Evolutionary conservation across 2,888 invertebrate genomes (phyloP).

Genomic region (Thereva nobilitata): DNA sequence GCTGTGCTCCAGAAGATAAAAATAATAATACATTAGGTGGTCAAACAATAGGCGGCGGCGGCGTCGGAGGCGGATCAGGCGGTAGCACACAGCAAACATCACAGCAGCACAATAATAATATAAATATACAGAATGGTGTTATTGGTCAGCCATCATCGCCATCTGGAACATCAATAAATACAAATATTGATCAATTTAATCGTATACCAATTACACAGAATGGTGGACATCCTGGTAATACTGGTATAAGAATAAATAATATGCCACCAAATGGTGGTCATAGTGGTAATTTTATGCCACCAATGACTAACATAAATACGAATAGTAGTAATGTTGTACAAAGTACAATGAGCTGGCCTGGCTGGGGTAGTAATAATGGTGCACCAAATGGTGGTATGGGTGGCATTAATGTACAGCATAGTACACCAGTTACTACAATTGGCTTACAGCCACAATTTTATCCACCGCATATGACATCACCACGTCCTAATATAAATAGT

Average conservation of each 20-base stretch:
- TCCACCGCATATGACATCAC: slow-evolving; percentile 49
- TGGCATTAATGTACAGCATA: slow-evolving; percentile 40
- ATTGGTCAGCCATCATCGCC: slow-evolving; percentile 32
- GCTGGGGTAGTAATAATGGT: slow-evolving; percentile 35
- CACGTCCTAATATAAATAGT: slow-evolving; percentile 48
- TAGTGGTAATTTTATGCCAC: slow-evolving; percentile 43
- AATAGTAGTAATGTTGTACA: slow-evolving; percentile 53
- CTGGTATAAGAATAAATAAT: slow-evolving; percentile 57
- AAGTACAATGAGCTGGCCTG: slow-evolving; percentile 53
- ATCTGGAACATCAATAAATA: slow-evolving; percentile 53
- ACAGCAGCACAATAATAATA: slow-evolving; percentile 45
- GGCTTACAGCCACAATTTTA: slow-evolving; percentile 47
- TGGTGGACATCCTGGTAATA: slow-evolving; percentile 38
- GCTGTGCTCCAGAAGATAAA: slow-evolving; percentile 77
- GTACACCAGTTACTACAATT: slow-evolving; percentile 45
- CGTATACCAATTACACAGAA: slow-evolving; percentile 55
- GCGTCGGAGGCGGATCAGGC: slow-evolving; percentile 57
- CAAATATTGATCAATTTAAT: slow-evolving; percentile 57
- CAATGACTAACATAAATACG: slow-evolving; percentile 50
- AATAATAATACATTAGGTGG: slow-evolving; percentile 53
- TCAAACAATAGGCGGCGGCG: slow-evolving; percentile 54
- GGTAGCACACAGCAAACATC: slow-evolving; percentile 62
- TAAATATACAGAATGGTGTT: slow-evolving; percentile 37
- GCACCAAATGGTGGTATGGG: slow-evolving; percentile 47
- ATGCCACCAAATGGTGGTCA: slow-evolving; percentile 52